Base-by-base conservation (phyloP, 1,140 invertebrate species). In the Macrocentrus cingulum region DNA sequence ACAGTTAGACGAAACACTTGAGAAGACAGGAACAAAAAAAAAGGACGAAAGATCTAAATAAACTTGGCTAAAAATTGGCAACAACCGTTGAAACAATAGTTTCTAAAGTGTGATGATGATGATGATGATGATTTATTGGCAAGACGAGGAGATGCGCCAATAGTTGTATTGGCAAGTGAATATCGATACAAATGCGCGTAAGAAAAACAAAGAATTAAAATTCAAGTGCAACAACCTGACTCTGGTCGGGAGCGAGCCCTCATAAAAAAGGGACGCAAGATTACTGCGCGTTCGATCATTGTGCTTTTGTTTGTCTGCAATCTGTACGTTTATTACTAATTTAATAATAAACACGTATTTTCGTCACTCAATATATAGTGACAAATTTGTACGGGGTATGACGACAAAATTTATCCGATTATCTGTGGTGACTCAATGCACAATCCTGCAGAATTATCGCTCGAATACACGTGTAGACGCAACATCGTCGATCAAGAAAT, bases 1-100 rank as follows among this genome's bases (percentile, higher is more conserved):
- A 57, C 55, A 57, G 46, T 57, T 50, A 56, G 54, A 49, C n/a
- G 54, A 56, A 42, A 50, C 36, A 42, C 46, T 51, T 22, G 25
- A 39, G n/a, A 46, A 46, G 13, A 23, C 4, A 45, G 23, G 9
- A 18, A 45, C n/a, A 32, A 55, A 18, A 9, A n/a, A 5, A 34
- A 2, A 23, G 11, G 7, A 15, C 15, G 22, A 23, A 13, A 41
- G 22, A 34, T 45, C 25, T n/a, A 32, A 55, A 32, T 0, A 46
- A 8, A 29, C 13, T 9, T 32, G 18, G 1, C 39, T 18, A 41
- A 41, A 52, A 37, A 54, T 42, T 8, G 44, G 29, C 29, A 7
- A 15, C 25, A 34, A 18, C 49, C 32, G n/a, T 13, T 19, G 29
- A 37, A 3, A 45, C 16, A 45, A 20, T 20, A 20, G 9, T 8